phyloP scores from a whole-genome alignment of 2,797 vertebrate genomes.

The Austrolebias charrua region DNA sequence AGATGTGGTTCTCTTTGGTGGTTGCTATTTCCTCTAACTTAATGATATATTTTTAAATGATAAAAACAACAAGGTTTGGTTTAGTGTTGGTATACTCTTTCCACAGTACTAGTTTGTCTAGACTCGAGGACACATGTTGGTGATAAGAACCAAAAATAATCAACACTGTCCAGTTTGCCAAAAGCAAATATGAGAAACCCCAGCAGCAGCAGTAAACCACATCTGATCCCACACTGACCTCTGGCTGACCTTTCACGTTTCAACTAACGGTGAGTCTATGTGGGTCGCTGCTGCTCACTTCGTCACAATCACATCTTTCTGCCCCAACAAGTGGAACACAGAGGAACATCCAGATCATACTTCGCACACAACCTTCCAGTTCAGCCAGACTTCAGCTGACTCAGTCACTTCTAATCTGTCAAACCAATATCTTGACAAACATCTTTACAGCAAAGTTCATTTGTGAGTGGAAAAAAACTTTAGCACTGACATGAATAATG shows the following conservation, averaged over 20 bases:
- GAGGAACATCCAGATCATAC: constrained; percentile 15
- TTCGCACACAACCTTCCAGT: constrained; percentile 15
- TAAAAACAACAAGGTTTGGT: too few relatives aligned
- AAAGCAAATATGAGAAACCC: neutral
- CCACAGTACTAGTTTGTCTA: neutral
- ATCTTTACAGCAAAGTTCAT: neutral
- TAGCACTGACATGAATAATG: neutral
- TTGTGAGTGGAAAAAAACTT: constrained; percentile 1
- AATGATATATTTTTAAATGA: too few relatives aligned
- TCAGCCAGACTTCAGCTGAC: neutral
- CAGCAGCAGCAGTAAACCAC: neutral
- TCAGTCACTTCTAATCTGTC: constrained; percentile 16
- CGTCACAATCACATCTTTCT: constrained; percentile 9
- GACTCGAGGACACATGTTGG: neutral
- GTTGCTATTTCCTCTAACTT: too few relatives aligned
- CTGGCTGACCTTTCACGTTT: constrained; percentile 36
- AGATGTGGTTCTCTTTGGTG: too few relatives aligned
- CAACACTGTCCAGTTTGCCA: neutral
- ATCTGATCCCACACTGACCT: constrained; percentile 14
- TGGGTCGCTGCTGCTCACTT: constrained; percentile 12
- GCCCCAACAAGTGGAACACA: constrained; percentile 28
- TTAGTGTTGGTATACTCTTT: neutral
- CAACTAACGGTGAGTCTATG: constrained; percentile 1
- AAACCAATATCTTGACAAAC: constrained; percentile 3
- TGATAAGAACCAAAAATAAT: constrained; percentile 20